These are phyloP conservation scores for Larimichthys polyactis DNA, from an alignment of 2,113 vertebrate species.

Conservation along the genomic window DNA sequence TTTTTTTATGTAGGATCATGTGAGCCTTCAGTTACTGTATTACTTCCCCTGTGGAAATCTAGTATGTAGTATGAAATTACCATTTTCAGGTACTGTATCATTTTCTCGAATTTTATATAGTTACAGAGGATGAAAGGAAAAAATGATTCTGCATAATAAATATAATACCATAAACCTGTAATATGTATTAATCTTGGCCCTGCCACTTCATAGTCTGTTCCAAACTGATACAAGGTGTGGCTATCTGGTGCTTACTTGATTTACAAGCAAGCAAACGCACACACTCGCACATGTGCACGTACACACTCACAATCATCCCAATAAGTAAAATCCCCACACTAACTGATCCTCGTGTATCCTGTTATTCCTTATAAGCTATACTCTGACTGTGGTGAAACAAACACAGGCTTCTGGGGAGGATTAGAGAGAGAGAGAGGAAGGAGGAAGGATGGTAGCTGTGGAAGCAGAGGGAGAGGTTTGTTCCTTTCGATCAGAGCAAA, in stretches of 20 bases:
- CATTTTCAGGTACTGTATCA: background rate
- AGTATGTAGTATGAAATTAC: background rate
- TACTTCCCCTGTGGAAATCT: background rate
- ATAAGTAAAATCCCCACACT: constrained; percentile 48
- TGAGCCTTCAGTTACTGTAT: background rate
- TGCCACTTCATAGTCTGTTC: background rate
- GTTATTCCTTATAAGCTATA: constrained; percentile 58
- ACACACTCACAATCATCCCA: constrained; percentile 45
- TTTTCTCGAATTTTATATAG: background rate
- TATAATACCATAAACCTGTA: background rate
- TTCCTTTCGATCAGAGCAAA: constrained; percentile 1
- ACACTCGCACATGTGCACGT: background rate
- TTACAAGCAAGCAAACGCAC: background rate
- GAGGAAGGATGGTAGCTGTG: constrained; percentile 18
- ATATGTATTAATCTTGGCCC: background rate
- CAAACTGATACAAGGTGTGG: constrained; percentile 1
- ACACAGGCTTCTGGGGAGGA: constrained; percentile 33
- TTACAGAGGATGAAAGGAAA: background rate
- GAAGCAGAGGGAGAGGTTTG: background rate
- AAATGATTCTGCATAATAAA: background rate
- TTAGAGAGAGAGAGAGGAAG: constrained; percentile 4
- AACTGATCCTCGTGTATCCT: constrained; percentile 52
- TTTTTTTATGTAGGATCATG: background rate
- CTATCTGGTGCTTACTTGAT: background rate
- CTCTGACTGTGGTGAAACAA: constrained; percentile 51